Evolutionary conservation across 1,140 invertebrate genomes (phyloP), one percentile per base, ranked within the genome.

Genomic region (Cotesia glomerata): DNA sequence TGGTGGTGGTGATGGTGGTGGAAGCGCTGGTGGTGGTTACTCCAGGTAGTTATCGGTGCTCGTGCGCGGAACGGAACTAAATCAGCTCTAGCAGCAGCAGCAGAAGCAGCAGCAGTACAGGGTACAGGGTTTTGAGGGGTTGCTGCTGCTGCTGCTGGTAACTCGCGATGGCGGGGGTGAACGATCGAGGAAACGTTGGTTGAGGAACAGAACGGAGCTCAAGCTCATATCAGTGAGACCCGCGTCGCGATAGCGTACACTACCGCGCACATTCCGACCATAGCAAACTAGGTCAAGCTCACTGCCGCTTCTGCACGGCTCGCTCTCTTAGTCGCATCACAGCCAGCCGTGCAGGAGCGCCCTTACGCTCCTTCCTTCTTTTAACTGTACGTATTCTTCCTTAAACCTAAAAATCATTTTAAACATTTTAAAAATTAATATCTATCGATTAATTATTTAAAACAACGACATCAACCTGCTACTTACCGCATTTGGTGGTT

Each of bases 231-330:
- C 26, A 76, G 75, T 76, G 64, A 73, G 69, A 72, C 64, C 64
- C 75, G 75, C 75, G 75, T 69, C 36, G 63, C 66, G 52, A 70
- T 71, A 68, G 75, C 75, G 75, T 69, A 76, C 69, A 52, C 35
- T 58, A 67, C 59, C 67, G 70, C 70, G 62, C 70, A 72, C 32
- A 66, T 51, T 71, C 61, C 34, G 51, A 49, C 63, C n/a, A 62
- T 71, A 56, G 32, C 52, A 35, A 72, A 72, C 70, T 72, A 72
- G 70, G 70, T 72, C 70, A 72, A 65, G 34, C 62, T 45, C 39
- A 45, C 39, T 45, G 39, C 51, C 63, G 49, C 62, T 72, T 72
- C 62, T 72, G 70, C 70, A 72, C 70, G 62, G 62, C 70, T 72
- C 36, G 70, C 62, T 72, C 54, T 72, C 16, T 35, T 36, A 66